Percentiles rank a stretch among this genome's conserved stretches.
Evolutionary conservation across 2,113 vertebrate genomes (phyloP).

Genomic region (Seriola rivoliana): DNA sequence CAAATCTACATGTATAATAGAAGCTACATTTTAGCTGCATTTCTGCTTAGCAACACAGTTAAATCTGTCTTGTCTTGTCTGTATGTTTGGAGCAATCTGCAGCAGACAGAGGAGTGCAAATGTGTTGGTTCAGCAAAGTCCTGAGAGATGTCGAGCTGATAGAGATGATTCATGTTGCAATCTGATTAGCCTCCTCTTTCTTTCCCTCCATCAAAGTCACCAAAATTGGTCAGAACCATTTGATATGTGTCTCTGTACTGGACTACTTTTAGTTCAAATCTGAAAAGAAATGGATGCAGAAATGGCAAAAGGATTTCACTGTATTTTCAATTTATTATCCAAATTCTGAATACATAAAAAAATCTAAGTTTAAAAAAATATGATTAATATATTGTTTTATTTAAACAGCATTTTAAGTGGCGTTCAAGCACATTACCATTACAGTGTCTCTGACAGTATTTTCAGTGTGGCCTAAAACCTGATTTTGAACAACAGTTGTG

Average conservation of each 20-base stretch:
- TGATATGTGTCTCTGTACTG: background rate
- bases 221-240: conserved; percentile 7
- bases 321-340: conserved; percentile 59
- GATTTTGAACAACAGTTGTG: conserved; percentile 25
- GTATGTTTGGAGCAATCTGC: background rate
- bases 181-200: conserved; percentile 29
- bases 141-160: conserved; percentile 14
- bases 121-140: conserved; percentile 30
- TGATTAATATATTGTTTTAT: background rate
- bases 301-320: background rate
- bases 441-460: conserved; percentile 5
- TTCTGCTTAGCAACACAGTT: background rate
- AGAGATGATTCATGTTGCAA: conserved; percentile 42
- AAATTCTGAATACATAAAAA: conserved; percentile 35
- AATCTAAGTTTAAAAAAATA: conserved; percentile 18
- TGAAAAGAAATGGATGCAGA: background rate
- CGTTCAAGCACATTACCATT: background rate
- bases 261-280: background rate
- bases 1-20: background rate
- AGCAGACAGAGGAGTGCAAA: conserved; percentile 8
- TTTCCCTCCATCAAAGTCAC: conserved; percentile 17
- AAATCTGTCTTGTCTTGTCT: background rate
- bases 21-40: background rate
- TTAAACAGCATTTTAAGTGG: conserved; percentile 12
- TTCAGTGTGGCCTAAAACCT: conserved; percentile 1